Percentiles rank a stretch among this genome's conserved stretches.
phyloP scores from a whole-genome alignment of 1,140 invertebrate genomes.

The Drosophila cardini region DNA sequence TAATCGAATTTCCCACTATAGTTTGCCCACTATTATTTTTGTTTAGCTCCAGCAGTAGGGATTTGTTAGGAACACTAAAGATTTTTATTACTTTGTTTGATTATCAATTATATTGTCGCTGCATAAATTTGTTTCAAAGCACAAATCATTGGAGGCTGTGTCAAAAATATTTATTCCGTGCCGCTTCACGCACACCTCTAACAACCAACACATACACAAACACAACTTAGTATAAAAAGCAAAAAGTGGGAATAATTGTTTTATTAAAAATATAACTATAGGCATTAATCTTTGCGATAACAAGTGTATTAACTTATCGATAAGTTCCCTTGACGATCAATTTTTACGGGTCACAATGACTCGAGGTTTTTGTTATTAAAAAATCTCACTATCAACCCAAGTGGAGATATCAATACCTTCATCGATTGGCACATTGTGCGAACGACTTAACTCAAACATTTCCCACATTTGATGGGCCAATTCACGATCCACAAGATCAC shows the following conservation, averaged over 20 bases:
- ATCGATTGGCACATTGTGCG: constrained; percentile 62
- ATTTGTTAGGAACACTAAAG: too few relatives aligned
- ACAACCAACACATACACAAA: too few relatives aligned
- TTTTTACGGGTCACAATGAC: constrained; percentile 10
- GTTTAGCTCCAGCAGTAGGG: too few relatives aligned
- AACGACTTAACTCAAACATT: constrained; percentile 62
- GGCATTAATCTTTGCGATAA: not conserved
- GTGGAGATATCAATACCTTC: constrained; percentile 51
- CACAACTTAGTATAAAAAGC: too few relatives aligned
- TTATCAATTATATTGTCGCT: too few relatives aligned
- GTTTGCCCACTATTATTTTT: too few relatives aligned
- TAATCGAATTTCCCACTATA: too few relatives aligned
- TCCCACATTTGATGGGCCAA: constrained; percentile 70
- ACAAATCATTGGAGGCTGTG: too few relatives aligned
- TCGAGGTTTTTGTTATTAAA: not conserved
- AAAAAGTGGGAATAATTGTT: not conserved
- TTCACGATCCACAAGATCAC: constrained; percentile 69
- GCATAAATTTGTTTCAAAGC: too few relatives aligned
- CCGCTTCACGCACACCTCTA: too few relatives aligned
- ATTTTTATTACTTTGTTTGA: too few relatives aligned
- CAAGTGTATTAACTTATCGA: not conserved
- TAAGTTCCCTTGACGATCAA: not conserved
- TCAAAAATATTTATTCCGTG: too few relatives aligned
- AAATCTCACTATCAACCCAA: constrained; percentile 8
- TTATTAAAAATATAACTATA: not conserved